phyloP scores from a whole-genome alignment of 2,797 vertebrate genomes.

The Tokudaia muenninki region DNA sequence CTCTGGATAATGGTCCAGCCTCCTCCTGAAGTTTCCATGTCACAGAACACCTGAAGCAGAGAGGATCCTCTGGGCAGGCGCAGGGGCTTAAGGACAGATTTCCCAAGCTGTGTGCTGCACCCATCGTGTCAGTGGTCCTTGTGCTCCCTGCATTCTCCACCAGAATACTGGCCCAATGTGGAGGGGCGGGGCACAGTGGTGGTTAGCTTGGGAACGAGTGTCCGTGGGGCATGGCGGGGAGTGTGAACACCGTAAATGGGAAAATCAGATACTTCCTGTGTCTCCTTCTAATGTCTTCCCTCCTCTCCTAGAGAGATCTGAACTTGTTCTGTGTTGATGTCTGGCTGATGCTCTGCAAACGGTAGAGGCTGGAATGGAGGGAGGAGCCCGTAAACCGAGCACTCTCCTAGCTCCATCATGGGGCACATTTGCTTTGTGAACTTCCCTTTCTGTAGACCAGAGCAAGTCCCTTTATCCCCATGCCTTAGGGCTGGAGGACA shows the following conservation, averaged over 20 bases:
- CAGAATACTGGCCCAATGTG: background rate
- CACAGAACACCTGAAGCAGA: constrained; percentile 93
- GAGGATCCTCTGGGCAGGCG: background rate
- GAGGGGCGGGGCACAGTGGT: background rate
- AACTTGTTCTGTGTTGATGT: background rate
- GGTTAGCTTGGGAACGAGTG: background rate
- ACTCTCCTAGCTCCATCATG: background rate
- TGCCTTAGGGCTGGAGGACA: background rate
- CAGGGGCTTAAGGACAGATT: background rate
- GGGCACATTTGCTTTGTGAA: background rate
- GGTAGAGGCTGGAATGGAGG: background rate
- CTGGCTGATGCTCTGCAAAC: background rate
- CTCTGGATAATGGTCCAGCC: constrained; percentile 99
- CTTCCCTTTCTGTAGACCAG: background rate
- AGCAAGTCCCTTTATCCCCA: background rate
- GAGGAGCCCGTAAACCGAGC: background rate
- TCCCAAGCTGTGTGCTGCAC: background rate
- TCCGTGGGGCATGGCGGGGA: too few relatives aligned
- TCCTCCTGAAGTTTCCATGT: constrained; percentile 96
- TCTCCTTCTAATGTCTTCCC: background rate
- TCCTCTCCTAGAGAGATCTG: background rate
- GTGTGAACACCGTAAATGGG: background rate
- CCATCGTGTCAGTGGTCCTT: accelerated
- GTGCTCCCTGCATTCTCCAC: accelerated
- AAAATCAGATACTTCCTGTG: background rate